These are phyloP conservation scores for Drosophila parthenogenetica DNA, from an alignment of 2,888 invertebrate genomes.

Conservation along the genomic window DNA sequence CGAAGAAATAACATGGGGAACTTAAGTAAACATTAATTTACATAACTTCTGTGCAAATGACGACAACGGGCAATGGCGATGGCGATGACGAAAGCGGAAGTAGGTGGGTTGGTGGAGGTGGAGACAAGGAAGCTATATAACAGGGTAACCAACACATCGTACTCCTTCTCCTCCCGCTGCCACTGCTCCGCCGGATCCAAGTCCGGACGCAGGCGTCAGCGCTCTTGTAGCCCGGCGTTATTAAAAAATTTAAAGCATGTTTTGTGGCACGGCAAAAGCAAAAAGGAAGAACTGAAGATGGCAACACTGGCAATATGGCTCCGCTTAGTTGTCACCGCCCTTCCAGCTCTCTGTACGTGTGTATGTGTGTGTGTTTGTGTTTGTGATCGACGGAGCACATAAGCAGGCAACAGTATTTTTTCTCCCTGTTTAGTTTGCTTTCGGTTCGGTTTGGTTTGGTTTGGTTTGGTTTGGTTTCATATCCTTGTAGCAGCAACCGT, in stretches of 20 bases:
- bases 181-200: constrained; percentile 47
- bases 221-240: constrained; percentile 76
- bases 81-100: constrained; percentile 3
- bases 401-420: constrained; percentile 55
- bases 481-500: constrained; percentile 69
- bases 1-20: constrained; percentile 81
- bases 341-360: constrained; percentile 38
- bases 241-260: constrained; percentile 84
- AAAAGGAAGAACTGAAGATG: constrained; percentile 21
- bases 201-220: constrained; percentile 66
- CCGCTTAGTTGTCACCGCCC: constrained; percentile 76
- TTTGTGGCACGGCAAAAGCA: constrained; percentile 70
- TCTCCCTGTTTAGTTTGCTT: constrained; percentile 19
- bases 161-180: background rate
- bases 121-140: constrained; percentile 3
- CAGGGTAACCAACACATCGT: constrained; percentile 15
- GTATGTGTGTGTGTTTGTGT: constrained; percentile 40
- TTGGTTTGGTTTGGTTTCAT: constrained; percentile 42
- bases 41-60: constrained; percentile 84
- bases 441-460: constrained; percentile 15
- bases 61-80: constrained; percentile 62
- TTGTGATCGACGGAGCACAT: constrained; percentile 74
- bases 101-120: background rate
- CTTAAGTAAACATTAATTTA: constrained; percentile 85
- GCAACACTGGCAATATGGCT: constrained; percentile 70